These are phyloP conservation scores for Lutjanus campechanus DNA, from an alignment of 2,797 vertebrate genomes.

Conservation along the genomic window DNA sequence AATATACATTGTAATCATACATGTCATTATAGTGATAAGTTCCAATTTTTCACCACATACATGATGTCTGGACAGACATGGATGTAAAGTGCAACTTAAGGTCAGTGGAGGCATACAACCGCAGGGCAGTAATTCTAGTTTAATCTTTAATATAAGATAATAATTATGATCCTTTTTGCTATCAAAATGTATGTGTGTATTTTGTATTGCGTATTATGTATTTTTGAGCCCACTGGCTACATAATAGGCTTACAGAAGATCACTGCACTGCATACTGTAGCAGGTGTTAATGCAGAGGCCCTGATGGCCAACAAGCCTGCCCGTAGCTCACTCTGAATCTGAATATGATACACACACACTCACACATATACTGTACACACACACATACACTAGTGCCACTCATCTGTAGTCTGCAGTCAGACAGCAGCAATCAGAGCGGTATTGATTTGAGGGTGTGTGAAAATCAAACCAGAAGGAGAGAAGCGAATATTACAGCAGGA, in stretches of 20 bases:
- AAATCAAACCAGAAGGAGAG: constrained; percentile 59
- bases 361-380: neutral
- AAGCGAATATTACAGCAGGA: constrained; percentile 40
- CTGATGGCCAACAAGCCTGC: constrained; percentile 3
- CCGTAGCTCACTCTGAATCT: constrained; percentile 34
- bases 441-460: constrained; percentile 74
- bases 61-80: no score
- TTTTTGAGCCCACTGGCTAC: neutral
- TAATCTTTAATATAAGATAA: no score
- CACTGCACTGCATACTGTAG: neutral
- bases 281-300: constrained; percentile 10
- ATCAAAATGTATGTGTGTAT: neutral
- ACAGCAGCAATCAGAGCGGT: constrained; percentile 64
- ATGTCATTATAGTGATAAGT: no score
- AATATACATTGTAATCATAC: no score
- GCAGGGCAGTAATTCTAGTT: no score
- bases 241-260: neutral
- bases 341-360: constrained; percentile 27
- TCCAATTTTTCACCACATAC: no score
- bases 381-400: constrained; percentile 23
- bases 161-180: neutral
- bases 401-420: constrained; percentile 67
- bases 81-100: no score
- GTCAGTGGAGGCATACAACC: no score
- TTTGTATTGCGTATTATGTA: no score